These are phyloP conservation scores for Trichechus manatus DNA, from an alignment of 2,113 vertebrate genomes.

Conservation along the genomic window DNA sequence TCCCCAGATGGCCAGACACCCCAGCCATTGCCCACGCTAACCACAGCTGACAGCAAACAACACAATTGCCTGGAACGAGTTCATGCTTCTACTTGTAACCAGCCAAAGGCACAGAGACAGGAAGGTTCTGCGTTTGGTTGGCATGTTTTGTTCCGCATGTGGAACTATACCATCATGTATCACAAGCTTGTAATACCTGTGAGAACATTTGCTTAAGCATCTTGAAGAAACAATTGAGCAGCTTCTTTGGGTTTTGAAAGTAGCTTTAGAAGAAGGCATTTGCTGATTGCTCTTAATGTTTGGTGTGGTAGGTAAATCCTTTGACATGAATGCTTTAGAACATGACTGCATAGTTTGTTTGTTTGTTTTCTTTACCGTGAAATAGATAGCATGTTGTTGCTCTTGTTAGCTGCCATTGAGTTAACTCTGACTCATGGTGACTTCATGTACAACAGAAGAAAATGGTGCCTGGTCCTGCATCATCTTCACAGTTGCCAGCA, in stretches of 20 bases:
- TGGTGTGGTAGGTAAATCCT: not conserved
- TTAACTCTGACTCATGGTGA: no score
- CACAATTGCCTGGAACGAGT: not conserved
- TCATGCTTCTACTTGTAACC: not conserved
- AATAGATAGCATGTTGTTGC: not conserved
- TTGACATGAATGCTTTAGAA: not conserved
- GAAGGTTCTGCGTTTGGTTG: not conserved
- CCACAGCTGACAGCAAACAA: not conserved
- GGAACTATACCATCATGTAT: not conserved
- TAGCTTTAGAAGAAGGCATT: not conserved
- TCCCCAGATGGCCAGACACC: not conserved
- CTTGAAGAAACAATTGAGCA: conserved; percentile 57
- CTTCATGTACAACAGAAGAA: no score
- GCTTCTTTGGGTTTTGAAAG: conserved; percentile 33
- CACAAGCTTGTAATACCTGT: conserved; percentile 57
- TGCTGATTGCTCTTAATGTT: not conserved
- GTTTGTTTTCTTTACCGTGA: not conserved
- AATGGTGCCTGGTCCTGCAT: no score
- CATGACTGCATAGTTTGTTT: no score
- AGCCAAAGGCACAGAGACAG: not conserved
- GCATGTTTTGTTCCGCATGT: not conserved
- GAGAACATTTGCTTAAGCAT: conserved; percentile 73
- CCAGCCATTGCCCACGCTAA: not conserved
- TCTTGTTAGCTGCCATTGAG: not conserved
- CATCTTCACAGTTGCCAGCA: not conserved